Conservation (phyloP, 2,797 vertebrate species). For the Masticophis lateralis region DNA sequence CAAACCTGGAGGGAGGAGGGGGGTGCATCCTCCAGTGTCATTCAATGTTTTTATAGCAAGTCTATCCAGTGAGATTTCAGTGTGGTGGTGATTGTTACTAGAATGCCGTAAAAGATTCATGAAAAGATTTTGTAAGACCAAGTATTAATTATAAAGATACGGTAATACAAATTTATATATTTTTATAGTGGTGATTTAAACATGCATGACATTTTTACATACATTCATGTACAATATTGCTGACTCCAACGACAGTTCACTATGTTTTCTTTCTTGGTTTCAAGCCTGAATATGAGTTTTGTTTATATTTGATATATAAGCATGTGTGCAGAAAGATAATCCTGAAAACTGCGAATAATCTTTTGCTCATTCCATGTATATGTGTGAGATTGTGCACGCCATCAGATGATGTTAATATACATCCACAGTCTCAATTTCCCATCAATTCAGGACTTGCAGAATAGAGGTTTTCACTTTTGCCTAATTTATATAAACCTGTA, state of each 20-base stretch:
- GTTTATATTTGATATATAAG: not conserved
- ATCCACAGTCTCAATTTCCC: not conserved
- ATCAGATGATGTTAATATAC: not conserved
- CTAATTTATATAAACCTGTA: not conserved
- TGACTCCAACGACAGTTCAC: not conserved
- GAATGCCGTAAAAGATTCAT: not conserved
- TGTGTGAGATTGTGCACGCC: not conserved
- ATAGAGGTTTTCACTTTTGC: not conserved
- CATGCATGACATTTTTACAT: not conserved
- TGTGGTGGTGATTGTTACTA: slow-evolving; percentile 23
- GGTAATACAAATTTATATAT: not conserved
- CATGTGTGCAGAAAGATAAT: not conserved
- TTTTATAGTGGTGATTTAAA: not conserved
- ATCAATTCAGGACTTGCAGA: not conserved
- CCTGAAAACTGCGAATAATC: not conserved
- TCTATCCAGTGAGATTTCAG: not conserved
- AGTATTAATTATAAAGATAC: not conserved
- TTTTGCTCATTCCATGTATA: not conserved
- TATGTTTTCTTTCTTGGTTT: not conserved
- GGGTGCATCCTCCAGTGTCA: not conserved
- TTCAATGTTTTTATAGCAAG: not conserved
- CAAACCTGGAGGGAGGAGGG: not conserved
- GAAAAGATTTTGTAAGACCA: not conserved
- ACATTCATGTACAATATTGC: not conserved
- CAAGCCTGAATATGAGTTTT: not conserved